These are phyloP conservation scores for Lerista edwardsae DNA, from an alignment of 2,797 vertebrate species.

Conservation along the genomic window DNA sequence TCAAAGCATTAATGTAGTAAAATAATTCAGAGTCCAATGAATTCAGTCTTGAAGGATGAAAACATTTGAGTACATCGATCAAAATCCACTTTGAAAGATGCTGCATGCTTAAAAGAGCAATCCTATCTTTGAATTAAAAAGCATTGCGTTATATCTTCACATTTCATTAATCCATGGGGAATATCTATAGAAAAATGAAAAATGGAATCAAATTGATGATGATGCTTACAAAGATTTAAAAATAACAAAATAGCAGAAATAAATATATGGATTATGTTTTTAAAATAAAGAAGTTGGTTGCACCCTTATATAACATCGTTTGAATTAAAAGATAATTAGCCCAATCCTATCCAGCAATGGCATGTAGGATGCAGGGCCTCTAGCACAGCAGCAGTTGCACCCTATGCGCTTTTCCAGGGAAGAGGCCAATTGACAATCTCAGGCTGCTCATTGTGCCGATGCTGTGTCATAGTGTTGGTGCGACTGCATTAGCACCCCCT, in stretches of 20 bases:
- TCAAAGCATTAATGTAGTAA: not conserved
- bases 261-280: not conserved
- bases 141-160: not conserved
- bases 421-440: no score
- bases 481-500: no score
- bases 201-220: constrained; percentile 12
- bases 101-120: not conserved
- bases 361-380: no score
- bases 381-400: no score
- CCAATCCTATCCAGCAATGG: no score
- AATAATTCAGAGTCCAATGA: not conserved
- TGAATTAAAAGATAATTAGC: constrained; percentile 25
- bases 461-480: no score
- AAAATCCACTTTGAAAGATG: not conserved
- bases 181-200: constrained; percentile 8
- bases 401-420: no score
- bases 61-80: not conserved
- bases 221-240: not conserved
- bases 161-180: not conserved
- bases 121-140: constrained; percentile 13
- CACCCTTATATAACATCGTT: not conserved
- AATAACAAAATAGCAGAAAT: constrained; percentile 3
- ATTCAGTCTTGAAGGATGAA: not conserved
- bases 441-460: no score
- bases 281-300: constrained; percentile 21